Evolutionary conservation across 2,888 invertebrate species (phyloP), one percentile per base, ranked within the genome.

Genomic region (Siphlonurus alternatus): DNA sequence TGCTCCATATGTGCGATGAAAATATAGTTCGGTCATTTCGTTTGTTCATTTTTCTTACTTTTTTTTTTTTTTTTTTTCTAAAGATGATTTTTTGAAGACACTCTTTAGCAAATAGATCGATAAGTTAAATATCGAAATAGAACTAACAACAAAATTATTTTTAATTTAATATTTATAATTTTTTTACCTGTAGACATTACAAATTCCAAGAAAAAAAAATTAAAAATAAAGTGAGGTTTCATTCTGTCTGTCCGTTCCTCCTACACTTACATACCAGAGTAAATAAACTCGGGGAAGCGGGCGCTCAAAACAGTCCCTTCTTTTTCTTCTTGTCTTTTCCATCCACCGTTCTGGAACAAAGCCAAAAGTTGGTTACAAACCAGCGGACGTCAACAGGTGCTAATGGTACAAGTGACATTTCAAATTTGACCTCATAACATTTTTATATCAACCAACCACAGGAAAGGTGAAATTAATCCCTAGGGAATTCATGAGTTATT

Each of bases 251-350:
- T 38, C 38, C 38, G n/a, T n/a, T 38, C 38, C 38, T 38, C 38
- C 5, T 38, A 38, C n/a, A n/a, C n/a, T n/a, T n/a, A n/a, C n/a
- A n/a, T n/a, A n/a, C n/a, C n/a, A n/a, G n/a, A n/a, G n/a, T n/a
- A n/a, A n/a, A n/a, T n/a, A n/a, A n/a, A n/a, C n/a, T n/a, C n/a
- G n/a, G n/a, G n/a, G n/a, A n/a, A n/a, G n/a, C n/a, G n/a, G n/a
- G 22, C n/a, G 20, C n/a, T 56, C n/a, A 90, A 80, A 92, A 91
- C 78, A 91, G 84, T 76, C 90, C 89, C 71, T 91, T 91, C 83
- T 91, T 91, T 82, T 89, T 87, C 80, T 90, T 90, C 78, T 90
- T 89, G 73, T 89, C 89, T 79, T 90, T 89, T 71, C 90, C 90
- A 74, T 91, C 91, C 70, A 89, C 85, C 69, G 87, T 81, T 77